Percentiles rank a stretch among this genome's conserved stretches.
Conservation (phyloP, 2,113 vertebrate genomes). For the Anoplopoma fimbria region DNA sequence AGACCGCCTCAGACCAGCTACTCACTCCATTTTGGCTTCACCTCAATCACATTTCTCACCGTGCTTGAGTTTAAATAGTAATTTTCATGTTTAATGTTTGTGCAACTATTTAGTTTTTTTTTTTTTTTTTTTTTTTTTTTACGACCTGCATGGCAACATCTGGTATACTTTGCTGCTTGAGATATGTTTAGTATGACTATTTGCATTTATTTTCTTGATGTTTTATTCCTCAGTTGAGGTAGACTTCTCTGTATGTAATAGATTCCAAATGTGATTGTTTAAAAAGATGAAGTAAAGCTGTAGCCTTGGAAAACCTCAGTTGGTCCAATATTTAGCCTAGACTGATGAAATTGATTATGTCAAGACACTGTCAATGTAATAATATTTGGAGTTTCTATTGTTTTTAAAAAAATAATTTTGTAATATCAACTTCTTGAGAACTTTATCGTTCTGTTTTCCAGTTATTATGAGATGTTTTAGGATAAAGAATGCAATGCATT, state of each 20-base stretch:
- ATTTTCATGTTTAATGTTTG: conserved; percentile 83
- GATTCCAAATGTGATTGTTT: conserved; percentile 73
- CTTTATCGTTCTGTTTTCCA: conserved; percentile 37
- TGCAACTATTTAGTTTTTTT: conserved; percentile 79
- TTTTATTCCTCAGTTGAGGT: conserved; percentile 76
- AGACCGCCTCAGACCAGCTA: conserved; percentile 72
- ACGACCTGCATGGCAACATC: conserved; percentile 84
- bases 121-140: conserved; percentile 68
- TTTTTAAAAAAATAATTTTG: conserved; percentile 51
- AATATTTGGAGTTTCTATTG: conserved; percentile 35
- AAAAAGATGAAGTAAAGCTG: conserved; percentile 53
- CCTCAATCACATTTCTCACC: conserved; percentile 85
- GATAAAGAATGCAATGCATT: conserved; percentile 47
- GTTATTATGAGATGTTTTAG: conserved; percentile 39
- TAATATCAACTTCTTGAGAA: conserved; percentile 38
- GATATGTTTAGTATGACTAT: conserved; percentile 74
- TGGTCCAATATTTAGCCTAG: conserved; percentile 60
- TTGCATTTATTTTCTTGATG: conserved; percentile 82
- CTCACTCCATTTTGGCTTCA: conserved; percentile 86
- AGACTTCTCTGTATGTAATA: conserved; percentile 79
- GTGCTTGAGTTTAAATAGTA: conserved; percentile 67
- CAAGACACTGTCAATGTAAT: conserved; percentile 48
- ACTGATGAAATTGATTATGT: conserved; percentile 42
- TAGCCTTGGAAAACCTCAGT: conserved; percentile 61
- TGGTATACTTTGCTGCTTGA: conserved; percentile 87